These are phyloP conservation scores for Leptogaster cylindrica DNA, from an alignment of 2,888 invertebrate genomes.

Conservation along the genomic window DNA sequence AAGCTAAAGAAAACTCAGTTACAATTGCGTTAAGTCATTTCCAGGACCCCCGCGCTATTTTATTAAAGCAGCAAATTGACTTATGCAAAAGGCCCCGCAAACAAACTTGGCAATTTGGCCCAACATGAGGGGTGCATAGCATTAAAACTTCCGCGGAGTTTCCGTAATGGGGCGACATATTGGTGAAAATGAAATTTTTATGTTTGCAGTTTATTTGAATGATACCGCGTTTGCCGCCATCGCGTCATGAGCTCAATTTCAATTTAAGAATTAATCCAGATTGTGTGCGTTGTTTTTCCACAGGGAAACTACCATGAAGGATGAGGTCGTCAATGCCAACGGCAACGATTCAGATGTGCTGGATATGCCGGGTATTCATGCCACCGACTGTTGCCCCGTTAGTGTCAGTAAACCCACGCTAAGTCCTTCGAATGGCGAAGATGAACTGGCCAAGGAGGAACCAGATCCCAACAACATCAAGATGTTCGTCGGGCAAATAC, in stretches of 20 bases:
- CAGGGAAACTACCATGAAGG: constrained; percentile 40
- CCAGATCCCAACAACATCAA: constrained; percentile 97
- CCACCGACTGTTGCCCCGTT: constrained; percentile 1
- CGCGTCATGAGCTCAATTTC: constrained; percentile 20
- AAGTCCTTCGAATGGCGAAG: constrained; percentile 3
- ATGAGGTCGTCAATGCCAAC: neutral
- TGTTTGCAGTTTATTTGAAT: constrained; percentile 41
- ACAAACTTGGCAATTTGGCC: constrained; percentile 36
- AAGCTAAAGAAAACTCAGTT: constrained; percentile 18
- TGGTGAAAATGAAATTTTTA: constrained; percentile 47
- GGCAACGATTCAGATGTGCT: neutral
- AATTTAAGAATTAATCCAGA: constrained; percentile 27
- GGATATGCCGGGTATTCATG: constrained; percentile 4
- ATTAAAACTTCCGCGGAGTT: constrained; percentile 31
- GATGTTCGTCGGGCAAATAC: constrained; percentile 99
- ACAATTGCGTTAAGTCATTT: constrained; percentile 31
- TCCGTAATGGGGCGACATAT: constrained; percentile 44
- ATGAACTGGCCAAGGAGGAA: constrained; percentile 67
- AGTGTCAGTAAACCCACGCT: neutral
- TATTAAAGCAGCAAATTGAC: constrained; percentile 38
- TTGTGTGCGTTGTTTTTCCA: constrained; percentile 13
- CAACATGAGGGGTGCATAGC: constrained; percentile 41
- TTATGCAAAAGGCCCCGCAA: constrained; percentile 23
- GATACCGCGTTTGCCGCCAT: constrained; percentile 24
- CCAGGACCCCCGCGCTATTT: constrained; percentile 24